Evolutionary conservation across 2,888 invertebrate species (phyloP).

Genomic region (Cantharis nigra): DNA sequence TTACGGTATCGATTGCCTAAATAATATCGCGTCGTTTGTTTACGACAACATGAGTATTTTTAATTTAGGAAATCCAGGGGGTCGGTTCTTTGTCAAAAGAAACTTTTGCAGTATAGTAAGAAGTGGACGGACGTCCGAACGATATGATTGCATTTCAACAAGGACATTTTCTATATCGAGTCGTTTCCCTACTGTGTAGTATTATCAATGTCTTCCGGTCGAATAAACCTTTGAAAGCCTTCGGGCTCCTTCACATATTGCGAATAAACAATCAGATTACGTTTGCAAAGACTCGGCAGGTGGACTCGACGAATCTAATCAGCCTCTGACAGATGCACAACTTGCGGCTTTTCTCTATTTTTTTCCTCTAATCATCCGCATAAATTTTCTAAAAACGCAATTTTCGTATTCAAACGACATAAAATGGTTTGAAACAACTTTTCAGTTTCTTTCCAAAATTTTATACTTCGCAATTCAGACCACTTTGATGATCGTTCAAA

Average conservation of each 20-base stretch:
- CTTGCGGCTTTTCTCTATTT: conserved; percentile 6
- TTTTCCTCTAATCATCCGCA: not conserved
- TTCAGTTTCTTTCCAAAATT: too few relatives aligned
- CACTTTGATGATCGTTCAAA: too few relatives aligned
- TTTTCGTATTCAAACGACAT: not conserved
- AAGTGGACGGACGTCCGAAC: conserved; percentile 4
- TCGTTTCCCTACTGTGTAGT: conserved; percentile 4
- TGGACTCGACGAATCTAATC: conserved; percentile 32
- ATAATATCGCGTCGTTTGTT: conserved; percentile 39
- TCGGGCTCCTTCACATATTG: conserved; percentile 34
- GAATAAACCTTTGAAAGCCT: conserved; percentile 30
- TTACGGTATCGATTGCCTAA: conserved; percentile 34
- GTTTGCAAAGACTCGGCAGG: conserved; percentile 27
- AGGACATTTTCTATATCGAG: not conserved
- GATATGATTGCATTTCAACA: conserved; percentile 1
- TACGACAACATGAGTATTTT: conserved; percentile 36
- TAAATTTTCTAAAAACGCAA: not conserved
- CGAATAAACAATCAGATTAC: conserved; percentile 40
- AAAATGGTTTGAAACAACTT: not conserved
- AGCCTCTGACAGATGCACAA: conserved; percentile 20
- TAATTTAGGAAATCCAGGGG: conserved; percentile 31
- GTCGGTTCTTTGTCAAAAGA: not conserved
- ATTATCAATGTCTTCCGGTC: conserved; percentile 35
- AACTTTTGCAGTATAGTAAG: not conserved
- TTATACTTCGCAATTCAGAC: too few relatives aligned